Evolutionary conservation across 2,113 vertebrate genomes (phyloP).

Genomic region (Phaetusa simplex): DNA sequence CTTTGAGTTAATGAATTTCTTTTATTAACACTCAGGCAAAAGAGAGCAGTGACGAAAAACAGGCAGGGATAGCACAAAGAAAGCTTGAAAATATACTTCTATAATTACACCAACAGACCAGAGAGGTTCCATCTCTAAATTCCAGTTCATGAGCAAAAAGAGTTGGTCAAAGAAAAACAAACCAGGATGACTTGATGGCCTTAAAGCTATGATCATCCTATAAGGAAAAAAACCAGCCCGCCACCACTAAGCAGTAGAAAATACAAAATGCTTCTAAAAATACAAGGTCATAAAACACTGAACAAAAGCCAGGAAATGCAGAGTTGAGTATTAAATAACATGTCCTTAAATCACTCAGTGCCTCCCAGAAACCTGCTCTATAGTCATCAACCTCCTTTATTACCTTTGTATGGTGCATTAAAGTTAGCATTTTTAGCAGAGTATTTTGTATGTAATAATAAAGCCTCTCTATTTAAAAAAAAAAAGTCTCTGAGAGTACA

Average conservation of each 20-base stretch:
- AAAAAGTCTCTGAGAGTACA: not conserved
- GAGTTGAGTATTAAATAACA: constrained; percentile 25
- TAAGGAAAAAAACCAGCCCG: not conserved
- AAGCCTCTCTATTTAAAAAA: not conserved
- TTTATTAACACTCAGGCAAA: not conserved
- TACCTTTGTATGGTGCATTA: not conserved
- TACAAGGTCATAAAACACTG: constrained; percentile 23
- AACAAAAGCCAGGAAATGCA: constrained; percentile 56
- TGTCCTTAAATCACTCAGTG: constrained; percentile 2
- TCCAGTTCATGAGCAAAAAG: not conserved
- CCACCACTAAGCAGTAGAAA: not conserved
- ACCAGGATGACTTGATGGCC: not conserved
- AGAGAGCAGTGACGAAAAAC: not conserved
- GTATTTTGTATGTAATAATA: constrained; percentile 9
- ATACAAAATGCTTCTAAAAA: constrained; percentile 54
- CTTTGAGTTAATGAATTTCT: not conserved
- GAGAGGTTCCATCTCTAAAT: not conserved
- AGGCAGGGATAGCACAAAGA: not conserved
- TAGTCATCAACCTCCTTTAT: not conserved
- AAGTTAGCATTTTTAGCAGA: constrained; percentile 3
- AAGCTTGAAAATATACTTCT: not conserved
- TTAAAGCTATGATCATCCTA: not conserved
- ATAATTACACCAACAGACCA: not conserved
- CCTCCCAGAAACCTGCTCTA: not conserved
- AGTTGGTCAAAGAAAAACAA: not conserved